phyloP scores from a whole-genome alignment of 2,888 invertebrate species.

The Drosophila diplacantha region DNA sequence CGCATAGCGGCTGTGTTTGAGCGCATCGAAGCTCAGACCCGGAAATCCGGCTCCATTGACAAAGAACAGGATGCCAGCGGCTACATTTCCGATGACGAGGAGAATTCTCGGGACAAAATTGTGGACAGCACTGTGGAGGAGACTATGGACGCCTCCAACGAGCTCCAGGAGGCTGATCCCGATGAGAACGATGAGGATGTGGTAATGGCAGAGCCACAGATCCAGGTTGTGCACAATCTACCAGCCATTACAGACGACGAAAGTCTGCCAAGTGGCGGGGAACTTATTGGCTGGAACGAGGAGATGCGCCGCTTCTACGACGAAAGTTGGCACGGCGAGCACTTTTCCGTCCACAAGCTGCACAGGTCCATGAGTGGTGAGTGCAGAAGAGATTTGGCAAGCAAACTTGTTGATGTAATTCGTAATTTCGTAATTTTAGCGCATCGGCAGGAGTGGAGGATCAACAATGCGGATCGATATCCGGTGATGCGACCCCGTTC shows the following conservation, averaged over 20 bases:
- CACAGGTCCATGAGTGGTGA: conserved; percentile 83
- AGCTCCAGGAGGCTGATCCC: conserved; percentile 1
- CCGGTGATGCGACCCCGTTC: conserved; percentile 55
- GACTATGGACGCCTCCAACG: background rate
- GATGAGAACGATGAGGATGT: background rate
- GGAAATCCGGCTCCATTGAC: background rate
- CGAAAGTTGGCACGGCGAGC: conserved; percentile 82
- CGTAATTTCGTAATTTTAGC: conserved; percentile 11
- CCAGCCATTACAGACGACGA: conserved; percentile 18
- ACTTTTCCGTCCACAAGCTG: conserved; percentile 80
- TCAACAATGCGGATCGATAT: conserved; percentile 71
- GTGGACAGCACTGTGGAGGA: conserved; percentile 23
- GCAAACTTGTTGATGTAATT: background rate
- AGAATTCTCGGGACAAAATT: conserved; percentile 7
- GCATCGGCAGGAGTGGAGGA: conserved; percentile 67
- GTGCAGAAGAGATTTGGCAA: conserved; percentile 28
- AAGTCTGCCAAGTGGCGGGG: conserved; percentile 36
- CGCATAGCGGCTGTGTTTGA: conserved; percentile 43
- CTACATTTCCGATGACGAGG: conserved; percentile 16
- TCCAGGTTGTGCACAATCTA: conserved; percentile 45
- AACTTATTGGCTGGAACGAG: conserved; percentile 75
- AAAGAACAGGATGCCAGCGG: conserved; percentile 12
- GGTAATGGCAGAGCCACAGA: background rate
- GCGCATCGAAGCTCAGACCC: conserved; percentile 38
- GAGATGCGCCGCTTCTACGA: conserved; percentile 84